A percentile compares a stretch with the other conserved stretches of the same genome.
Evolutionary conservation across 1,140 invertebrate genomes (phyloP).

Genomic region (Diabrotica undecimpunctata): DNA sequence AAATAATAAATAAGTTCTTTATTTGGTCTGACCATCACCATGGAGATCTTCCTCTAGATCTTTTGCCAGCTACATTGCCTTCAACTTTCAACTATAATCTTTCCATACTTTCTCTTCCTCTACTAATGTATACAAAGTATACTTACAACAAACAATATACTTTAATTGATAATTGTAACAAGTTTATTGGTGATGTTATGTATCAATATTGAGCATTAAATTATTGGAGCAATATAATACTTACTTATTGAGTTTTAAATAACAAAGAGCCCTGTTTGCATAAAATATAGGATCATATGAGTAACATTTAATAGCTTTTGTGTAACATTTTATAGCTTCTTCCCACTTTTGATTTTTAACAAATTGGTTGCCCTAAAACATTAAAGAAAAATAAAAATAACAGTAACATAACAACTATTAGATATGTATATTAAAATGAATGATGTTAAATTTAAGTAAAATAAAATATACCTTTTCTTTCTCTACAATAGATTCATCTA

Average conservation of each 20-base stretch:
- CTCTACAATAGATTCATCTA: constrained; percentile 55
- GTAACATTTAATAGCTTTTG: constrained; percentile 70
- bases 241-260: constrained; percentile 80
- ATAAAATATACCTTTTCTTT: constrained; percentile 56
- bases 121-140: too few relatives aligned
- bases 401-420: too few relatives aligned
- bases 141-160: too few relatives aligned
- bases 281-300: constrained; percentile 77
- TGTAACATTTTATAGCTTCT: constrained; percentile 77
- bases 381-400: background rate
- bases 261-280: constrained; percentile 85
- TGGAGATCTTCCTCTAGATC: too few relatives aligned
- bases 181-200: too few relatives aligned
- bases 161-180: too few relatives aligned
- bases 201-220: background rate
- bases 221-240: constrained; percentile 34
- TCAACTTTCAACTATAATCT: too few relatives aligned
- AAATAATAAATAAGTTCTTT: too few relatives aligned
- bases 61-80: too few relatives aligned
- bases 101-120: too few relatives aligned
- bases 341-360: constrained; percentile 76
- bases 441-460: constrained; percentile 20
- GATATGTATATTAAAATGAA: too few relatives aligned
- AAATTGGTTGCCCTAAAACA: constrained; percentile 72
- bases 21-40: too few relatives aligned